phyloP scores from a whole-genome alignment of 2,888 invertebrate genomes.

The Chelonus formosanus region DNA sequence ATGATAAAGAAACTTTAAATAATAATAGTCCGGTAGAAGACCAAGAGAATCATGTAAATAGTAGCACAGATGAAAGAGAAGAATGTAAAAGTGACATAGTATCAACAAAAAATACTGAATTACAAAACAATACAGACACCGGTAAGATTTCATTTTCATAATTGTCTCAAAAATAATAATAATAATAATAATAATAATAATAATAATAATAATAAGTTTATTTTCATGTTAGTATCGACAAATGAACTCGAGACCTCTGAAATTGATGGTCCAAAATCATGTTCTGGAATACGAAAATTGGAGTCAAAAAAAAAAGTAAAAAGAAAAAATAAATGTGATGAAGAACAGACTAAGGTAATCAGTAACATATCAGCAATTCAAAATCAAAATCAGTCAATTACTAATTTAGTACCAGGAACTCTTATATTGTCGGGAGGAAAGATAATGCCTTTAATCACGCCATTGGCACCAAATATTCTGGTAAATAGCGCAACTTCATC shows the following conservation, averaged over 20 bases:
- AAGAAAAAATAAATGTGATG: slow-evolving; percentile 45
- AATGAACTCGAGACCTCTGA: slow-evolving; percentile 21
- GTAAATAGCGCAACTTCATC: slow-evolving; percentile 57
- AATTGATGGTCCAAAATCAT: slow-evolving; percentile 38
- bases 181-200: too few relatives aligned
- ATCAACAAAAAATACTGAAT: slow-evolving; percentile 20
- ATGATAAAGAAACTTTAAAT: slow-evolving; percentile 41
- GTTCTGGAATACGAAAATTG: slow-evolving; percentile 42
- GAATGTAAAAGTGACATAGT: slow-evolving; percentile 19
- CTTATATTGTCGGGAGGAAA: slow-evolving; percentile 59
- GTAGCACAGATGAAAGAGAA: slow-evolving; percentile 46
- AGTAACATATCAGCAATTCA: slow-evolving; percentile 42
- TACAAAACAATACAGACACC: slow-evolving; percentile 17
- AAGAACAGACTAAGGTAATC: slow-evolving; percentile 32
- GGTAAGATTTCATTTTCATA: slow-evolving; percentile 7
- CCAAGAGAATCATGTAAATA: slow-evolving; percentile 59
- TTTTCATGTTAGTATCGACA: slow-evolving; percentile 36
- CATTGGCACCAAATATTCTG: slow-evolving; percentile 57
- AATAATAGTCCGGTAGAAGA: slow-evolving; percentile 52
- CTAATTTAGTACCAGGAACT: slow-evolving; percentile 56
- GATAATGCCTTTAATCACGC: slow-evolving; percentile 59
- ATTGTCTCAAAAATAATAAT: too few relatives aligned
- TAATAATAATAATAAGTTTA: neutral
- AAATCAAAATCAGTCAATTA: slow-evolving; percentile 42
- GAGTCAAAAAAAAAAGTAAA: slow-evolving; percentile 50